Percentiles rank a stretch among this genome's conserved stretches.
Evolutionary conservation across 2,888 invertebrate genomes (phyloP).

Genomic region (Drosophila flavopinicola): DNA sequence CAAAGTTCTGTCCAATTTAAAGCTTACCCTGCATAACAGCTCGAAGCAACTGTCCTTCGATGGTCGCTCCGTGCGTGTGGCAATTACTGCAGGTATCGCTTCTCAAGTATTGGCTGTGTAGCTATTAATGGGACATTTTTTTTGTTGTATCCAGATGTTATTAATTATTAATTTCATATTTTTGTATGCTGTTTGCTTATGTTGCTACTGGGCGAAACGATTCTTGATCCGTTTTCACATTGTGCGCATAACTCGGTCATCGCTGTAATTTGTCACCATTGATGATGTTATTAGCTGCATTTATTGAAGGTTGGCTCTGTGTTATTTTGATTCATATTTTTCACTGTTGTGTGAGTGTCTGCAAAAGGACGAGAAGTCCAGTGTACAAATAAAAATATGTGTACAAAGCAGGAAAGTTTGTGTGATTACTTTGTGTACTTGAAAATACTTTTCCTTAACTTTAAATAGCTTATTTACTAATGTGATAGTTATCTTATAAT

Average conservation of each 20-base stretch:
- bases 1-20: slow-evolving; percentile 10
- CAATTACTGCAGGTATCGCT: slow-evolving; percentile 49
- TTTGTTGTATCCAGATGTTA: slow-evolving; percentile 31
- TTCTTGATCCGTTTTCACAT: slow-evolving; percentile 47
- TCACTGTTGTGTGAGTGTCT: too few relatives aligned
- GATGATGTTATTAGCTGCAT: slow-evolving; percentile 60
- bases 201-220: slow-evolving; percentile 1
- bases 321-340: background rate
- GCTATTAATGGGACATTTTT: slow-evolving; percentile 8
- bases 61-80: slow-evolving; percentile 33
- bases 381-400: too few relatives aligned
- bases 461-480: too few relatives aligned
- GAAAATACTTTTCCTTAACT: too few relatives aligned
- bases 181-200: slow-evolving; percentile 30
- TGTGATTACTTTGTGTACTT: too few relatives aligned
- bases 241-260: slow-evolving; percentile 49
- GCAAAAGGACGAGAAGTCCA: too few relatives aligned
- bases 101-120: slow-evolving; percentile 9
- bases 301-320: slow-evolving; percentile 3
- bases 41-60: slow-evolving; percentile 12
- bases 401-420: too few relatives aligned
- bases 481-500: too few relatives aligned
- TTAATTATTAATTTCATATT: slow-evolving; percentile 72
- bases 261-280: slow-evolving; percentile 50
- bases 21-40: slow-evolving; percentile 5